Base-by-base conservation (phyloP, 2,888 invertebrate genomes). In the Hemistola chrysoprasaria region DNA sequence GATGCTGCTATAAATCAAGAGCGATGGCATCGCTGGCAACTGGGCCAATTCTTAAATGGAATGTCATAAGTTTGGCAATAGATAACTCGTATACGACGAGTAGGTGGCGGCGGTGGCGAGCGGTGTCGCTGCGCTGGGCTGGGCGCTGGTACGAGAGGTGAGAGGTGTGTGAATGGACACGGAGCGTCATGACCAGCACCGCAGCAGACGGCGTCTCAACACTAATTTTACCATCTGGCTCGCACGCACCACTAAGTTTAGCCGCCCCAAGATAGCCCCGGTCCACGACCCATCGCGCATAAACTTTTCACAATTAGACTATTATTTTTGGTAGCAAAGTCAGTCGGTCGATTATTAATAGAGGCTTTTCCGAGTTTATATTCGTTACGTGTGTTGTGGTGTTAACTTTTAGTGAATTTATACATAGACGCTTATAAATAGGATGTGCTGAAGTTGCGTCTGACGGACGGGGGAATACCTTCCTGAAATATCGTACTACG, bases 291-390 rank as follows among this genome's bases (percentile, higher is more conserved):
- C 88, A 87, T 87, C 89, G 82, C 85, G 85, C 86, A 88, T 87
- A 87, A 88, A 88, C 88, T 88, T 88, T 87, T 89, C 90, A 87
- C 87, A 90, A 90, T 90, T 90, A 90, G 90, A 90, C 90, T 88
- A 90, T 90, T 90, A 90, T 90, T 90, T 90, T 90, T 87, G 90
- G 89, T 89, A 88, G 88, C 88, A 83, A 88, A 87, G 89, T 88
- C 89, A 87, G 89, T 88, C 89, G 88, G 88, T 85, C 89, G 90
- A 88, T 87, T 90, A 90, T 90, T 90, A 90, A 90, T 90, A 90
- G 90, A 86, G 87, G 87, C 87, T 89, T 88, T 88, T 87, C 84
- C 86, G 86, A 89, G 89, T 87, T 87, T 89, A 87, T 88, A 88
- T 88, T 87, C 87, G 88, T 88, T 87, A 88, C 89, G 86, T 86